These are phyloP conservation scores for Antheraea yamamai DNA, from an alignment of 2,888 invertebrate species.

Conservation along the genomic window DNA sequence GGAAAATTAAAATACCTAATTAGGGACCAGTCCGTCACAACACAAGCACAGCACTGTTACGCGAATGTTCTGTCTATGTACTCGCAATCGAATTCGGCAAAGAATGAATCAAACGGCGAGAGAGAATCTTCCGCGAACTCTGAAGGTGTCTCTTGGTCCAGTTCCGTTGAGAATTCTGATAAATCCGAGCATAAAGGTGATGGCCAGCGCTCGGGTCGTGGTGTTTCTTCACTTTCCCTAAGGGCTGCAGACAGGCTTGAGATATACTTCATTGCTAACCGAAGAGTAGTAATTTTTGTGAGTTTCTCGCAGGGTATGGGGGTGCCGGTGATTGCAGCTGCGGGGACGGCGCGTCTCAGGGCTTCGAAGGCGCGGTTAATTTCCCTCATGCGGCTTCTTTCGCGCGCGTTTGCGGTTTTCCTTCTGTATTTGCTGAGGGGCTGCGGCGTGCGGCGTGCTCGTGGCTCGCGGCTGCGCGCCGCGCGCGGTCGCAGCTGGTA, in stretches of 20 bases:
- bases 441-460: conserved; percentile 85
- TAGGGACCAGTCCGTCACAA: conserved; percentile 42
- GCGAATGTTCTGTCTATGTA: conserved; percentile 76
- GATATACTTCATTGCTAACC: conserved; percentile 94
- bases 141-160: conserved; percentile 74
- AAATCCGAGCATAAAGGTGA: conserved; percentile 79
- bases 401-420: conserved; percentile 94
- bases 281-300: conserved; percentile 94
- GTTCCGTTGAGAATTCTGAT: conserved; percentile 76
- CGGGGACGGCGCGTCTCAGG: conserved; percentile 89
- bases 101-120: conserved; percentile 82
- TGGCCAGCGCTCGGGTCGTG: conserved; percentile 67
- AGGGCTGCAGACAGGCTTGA: conserved; percentile 87
- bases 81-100: conserved; percentile 77
- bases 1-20: conserved; percentile 66
- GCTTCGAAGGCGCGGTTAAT: conserved; percentile 95
- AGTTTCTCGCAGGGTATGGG: conserved; percentile 87
- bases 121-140: conserved; percentile 80
- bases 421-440: conserved; percentile 94
- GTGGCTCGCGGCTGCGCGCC: conserved; percentile 74
- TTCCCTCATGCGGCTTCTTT: conserved; percentile 93
- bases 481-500: conserved; percentile 80
- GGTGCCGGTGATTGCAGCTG: conserved; percentile 76
- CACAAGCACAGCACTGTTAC: conserved; percentile 55
- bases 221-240: conserved; percentile 57